These are phyloP conservation scores for Artibeus jamaicensis DNA, from an alignment of 2,797 vertebrate genomes.

Conservation along the genomic window DNA sequence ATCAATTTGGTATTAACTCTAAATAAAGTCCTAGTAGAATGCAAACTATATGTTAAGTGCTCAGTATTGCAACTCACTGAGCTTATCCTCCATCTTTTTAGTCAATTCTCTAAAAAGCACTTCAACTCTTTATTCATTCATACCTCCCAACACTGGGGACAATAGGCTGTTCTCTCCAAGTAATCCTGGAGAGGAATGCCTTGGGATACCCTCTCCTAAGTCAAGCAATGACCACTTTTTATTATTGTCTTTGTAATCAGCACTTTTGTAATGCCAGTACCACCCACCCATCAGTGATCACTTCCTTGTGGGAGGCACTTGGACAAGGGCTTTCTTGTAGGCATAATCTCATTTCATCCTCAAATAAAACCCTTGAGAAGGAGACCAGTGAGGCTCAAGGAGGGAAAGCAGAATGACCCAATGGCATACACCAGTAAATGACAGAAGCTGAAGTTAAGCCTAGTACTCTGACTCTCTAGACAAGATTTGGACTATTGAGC, in stretches of 20 bases:
- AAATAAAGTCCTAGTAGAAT: not conserved
- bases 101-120: not conserved
- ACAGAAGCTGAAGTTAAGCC: not conserved
- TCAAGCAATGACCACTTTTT: not conserved
- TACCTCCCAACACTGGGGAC: not conserved
- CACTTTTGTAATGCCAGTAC: not conserved
- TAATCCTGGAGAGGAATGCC: not conserved
- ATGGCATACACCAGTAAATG: not conserved
- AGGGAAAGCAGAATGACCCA: not conserved
- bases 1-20: not conserved
- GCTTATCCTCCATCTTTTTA: not conserved
- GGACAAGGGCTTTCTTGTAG: not conserved
- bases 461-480: not conserved
- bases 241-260: not conserved
- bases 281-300: not conserved
- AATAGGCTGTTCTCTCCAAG: not conserved
- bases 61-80: fast-evolving
- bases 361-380: not conserved
- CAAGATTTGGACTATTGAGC: not conserved
- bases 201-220: not conserved
- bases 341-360: not conserved
- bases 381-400: not conserved
- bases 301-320: too few relatives aligned
- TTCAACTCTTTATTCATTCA: not conserved
- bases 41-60: not conserved